A percentile compares a stretch with the other conserved stretches of the same genome.
These are phyloP conservation scores for Scomberomorus guttatus DNA, from an alignment of 2,797 vertebrate species.

Conservation along the genomic window DNA sequence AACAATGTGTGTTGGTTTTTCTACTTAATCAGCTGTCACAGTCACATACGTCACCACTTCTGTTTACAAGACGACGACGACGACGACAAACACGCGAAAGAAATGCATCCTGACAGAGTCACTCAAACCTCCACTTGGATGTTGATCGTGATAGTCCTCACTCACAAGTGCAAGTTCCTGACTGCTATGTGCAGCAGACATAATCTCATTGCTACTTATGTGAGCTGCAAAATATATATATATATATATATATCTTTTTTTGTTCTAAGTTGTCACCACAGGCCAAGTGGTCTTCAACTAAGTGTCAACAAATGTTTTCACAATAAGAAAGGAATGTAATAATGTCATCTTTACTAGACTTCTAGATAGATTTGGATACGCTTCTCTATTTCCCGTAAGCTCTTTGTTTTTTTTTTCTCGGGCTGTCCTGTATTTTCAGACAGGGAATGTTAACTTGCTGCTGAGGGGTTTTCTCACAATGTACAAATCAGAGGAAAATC, in stretches of 20 bases:
- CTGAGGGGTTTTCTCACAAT: conserved; percentile 66
- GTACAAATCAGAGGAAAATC: conserved; percentile 69
- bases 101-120: conserved; percentile 78
- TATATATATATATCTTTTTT: conserved; percentile 1
- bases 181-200: conserved; percentile 54
- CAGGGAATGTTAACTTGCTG: conserved; percentile 80
- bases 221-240: conserved; percentile 63
- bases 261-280: conserved; percentile 58
- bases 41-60: conserved; percentile 77
- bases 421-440: conserved; percentile 74
- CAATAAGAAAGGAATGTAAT: conserved; percentile 77
- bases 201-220: conserved; percentile 70
- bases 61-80: conserved; percentile 72
- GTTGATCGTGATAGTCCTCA: conserved; percentile 73
- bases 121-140: conserved; percentile 73
- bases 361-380: conserved; percentile 66
- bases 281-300: conserved; percentile 61
- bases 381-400: conserved; percentile 53
- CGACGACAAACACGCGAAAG: conserved; percentile 65
- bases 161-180: conserved; percentile 74
- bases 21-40: conserved; percentile 73
- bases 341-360: conserved; percentile 60
- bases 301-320: conserved; percentile 55
- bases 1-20: conserved; percentile 67
- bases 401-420: conserved; percentile 43